Base-by-base conservation (phyloP, 2,888 invertebrate species). In the Platycheirus albimanus region DNA sequence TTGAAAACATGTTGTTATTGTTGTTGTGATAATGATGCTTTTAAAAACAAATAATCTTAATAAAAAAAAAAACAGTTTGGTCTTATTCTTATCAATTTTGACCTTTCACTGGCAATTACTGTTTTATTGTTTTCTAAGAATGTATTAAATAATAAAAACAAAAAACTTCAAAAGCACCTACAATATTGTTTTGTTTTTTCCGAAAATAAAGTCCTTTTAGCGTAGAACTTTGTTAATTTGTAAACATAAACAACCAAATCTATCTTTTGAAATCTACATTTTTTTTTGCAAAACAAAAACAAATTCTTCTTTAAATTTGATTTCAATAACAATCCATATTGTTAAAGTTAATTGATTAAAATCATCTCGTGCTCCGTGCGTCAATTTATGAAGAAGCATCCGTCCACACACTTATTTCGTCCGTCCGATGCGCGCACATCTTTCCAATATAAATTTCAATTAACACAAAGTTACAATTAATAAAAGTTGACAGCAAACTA, bases 261-360 rank as follows among this genome's bases (percentile, higher is more conserved):
- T 52, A 0, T 30, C 1, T 17, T 52, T 3, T 20, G n/a, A n/a
- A n/a, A n/a, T n/a, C n/a, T n/a, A n/a, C n/a, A n/a, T n/a, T n/a
- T n/a, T n/a, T n/a, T n/a, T n/a, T n/a, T n/a, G n/a, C n/a, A n/a
- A n/a, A n/a, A n/a, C n/a, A n/a, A n/a, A n/a, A n/a, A n/a, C n/a
- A n/a, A n/a, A n/a, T n/a, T n/a, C n/a, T n/a, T n/a, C n/a, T n/a
- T n/a, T n/a, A n/a, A n/a, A 11, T 15, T 41, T 38, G 41, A 41
- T 41, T 58, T 41, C 11, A 28, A 28, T 58, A 58, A 41, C 41
- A 41, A 24, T 41, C 41, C 11, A 41, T 41, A 41, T 24, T 33
- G 45, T 45, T 45, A 45, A 19, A 45, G 13, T 58, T 41, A 41
- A 58, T 58, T 41, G 58, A 58, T 58, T 13, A 6, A 24, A 58